These are phyloP conservation scores for Cloeon dipterum DNA, from an alignment of 2,888 invertebrate species.

Conservation along the genomic window DNA sequence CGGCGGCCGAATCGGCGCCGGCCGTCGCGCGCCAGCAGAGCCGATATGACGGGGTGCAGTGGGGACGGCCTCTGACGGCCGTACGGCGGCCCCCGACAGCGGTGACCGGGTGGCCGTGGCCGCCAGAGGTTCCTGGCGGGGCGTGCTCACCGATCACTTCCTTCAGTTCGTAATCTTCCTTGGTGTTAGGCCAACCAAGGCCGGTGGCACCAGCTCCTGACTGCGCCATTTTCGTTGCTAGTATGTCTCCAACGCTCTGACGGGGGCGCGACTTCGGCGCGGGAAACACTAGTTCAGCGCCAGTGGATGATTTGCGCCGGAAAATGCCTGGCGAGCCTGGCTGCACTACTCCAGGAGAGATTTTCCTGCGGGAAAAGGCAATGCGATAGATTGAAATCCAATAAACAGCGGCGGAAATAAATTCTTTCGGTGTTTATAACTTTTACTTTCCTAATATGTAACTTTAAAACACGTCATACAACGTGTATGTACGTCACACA, in stretches of 20 bases:
- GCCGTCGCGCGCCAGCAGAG: too few relatives aligned
- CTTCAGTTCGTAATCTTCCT: slow-evolving; percentile 77
- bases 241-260: slow-evolving; percentile 24
- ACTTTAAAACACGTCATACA: too few relatives aligned
- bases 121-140: too few relatives aligned
- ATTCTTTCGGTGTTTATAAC: too few relatives aligned
- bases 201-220: slow-evolving; percentile 10
- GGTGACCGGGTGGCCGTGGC: too few relatives aligned
- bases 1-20: too few relatives aligned
- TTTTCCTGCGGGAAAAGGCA: slow-evolving; percentile 31
- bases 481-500: too few relatives aligned
- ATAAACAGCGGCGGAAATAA: neutral
- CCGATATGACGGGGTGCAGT: too few relatives aligned
- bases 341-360: slow-evolving; percentile 32
- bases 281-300: slow-evolving; percentile 11
- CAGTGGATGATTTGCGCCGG: slow-evolving; percentile 24
- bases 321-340: slow-evolving; percentile 35
- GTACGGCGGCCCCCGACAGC: too few relatives aligned
- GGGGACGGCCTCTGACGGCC: too few relatives aligned
- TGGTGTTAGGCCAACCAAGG: slow-evolving; percentile 61
- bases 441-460: too few relatives aligned
- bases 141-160: slow-evolving; percentile 73
- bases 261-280: slow-evolving; percentile 7
- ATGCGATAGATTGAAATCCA: slow-evolving; percentile 5
- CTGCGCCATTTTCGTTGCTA: slow-evolving; percentile 32